Percentiles rank a stretch among this genome's conserved stretches.
Conservation (phyloP, 2,797 vertebrate species). For the Eremophila alpestris region DNA sequence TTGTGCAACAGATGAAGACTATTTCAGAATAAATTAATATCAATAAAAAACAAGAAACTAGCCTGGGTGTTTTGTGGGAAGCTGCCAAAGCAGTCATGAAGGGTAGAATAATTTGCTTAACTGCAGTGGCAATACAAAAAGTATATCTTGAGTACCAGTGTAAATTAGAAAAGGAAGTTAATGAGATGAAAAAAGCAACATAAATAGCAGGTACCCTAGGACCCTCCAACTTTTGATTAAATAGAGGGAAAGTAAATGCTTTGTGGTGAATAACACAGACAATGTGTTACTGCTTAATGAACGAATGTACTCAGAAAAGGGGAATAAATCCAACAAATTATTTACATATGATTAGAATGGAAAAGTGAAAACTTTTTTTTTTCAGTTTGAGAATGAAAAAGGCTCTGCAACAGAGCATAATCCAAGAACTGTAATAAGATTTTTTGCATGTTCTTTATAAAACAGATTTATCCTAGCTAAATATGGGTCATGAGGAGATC, state of each 20-base stretch:
- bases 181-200: constrained; percentile 72
- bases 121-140: constrained; percentile 58
- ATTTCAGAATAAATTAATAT: constrained; percentile 80
- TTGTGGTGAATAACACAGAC: constrained; percentile 54
- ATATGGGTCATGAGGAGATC: constrained; percentile 57
- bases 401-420: not conserved
- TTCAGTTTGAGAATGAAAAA: not conserved
- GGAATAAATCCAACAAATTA: constrained; percentile 54
- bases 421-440: constrained; percentile 15
- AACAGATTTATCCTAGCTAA: constrained; percentile 34
- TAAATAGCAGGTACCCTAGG: constrained; percentile 62
- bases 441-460: constrained; percentile 8
- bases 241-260: constrained; percentile 47
- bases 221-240: constrained; percentile 67
- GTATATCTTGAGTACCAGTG: constrained; percentile 60
- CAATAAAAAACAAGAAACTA: constrained; percentile 72
- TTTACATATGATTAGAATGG: constrained; percentile 31
- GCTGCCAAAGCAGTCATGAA: constrained; percentile 68
- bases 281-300: constrained; percentile 63
- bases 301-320: constrained; percentile 54
- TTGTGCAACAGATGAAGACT: constrained; percentile 76
- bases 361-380: not conserved
- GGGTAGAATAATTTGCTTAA: constrained; percentile 66
- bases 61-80: constrained; percentile 66
- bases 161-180: constrained; percentile 73